Percentiles rank a stretch among this genome's conserved stretches.
Conservation (phyloP, 2,797 vertebrate species). For the Myotis findleyi region DNA sequence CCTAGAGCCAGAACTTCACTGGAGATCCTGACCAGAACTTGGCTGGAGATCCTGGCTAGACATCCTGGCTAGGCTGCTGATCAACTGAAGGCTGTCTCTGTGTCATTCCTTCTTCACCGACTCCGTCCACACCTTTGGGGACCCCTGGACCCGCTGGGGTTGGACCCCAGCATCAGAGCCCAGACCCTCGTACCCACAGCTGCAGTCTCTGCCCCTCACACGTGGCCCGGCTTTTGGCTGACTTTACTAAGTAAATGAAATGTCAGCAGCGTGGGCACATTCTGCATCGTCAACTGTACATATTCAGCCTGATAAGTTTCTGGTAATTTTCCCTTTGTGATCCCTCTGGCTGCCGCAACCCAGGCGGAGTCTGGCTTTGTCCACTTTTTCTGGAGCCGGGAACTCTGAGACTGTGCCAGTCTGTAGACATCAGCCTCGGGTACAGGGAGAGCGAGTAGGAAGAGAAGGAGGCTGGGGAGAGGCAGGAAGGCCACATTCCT, state of each 20-base stretch:
- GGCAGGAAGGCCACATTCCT: no score
- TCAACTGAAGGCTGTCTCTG: no score
- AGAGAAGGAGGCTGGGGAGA: background rate
- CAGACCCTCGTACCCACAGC: rapidly evolving
- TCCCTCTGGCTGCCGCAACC: background rate
- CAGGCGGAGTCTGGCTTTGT: background rate
- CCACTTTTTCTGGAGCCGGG: background rate
- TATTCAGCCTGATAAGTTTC: background rate
- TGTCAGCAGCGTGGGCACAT: background rate
- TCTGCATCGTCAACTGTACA: background rate
- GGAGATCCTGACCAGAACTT: no score
- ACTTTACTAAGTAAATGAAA: no score
- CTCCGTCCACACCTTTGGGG: no score
- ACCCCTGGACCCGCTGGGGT: no score
- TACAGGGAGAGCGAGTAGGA: background rate
- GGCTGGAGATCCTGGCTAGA: no score
- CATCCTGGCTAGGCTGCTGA: no score
- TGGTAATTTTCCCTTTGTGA: background rate
- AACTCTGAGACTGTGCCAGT: background rate
- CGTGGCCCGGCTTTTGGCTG: background rate
- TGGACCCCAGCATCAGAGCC: no score
- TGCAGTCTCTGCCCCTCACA: background rate
- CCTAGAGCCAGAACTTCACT: no score
- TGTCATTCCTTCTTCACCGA: no score
- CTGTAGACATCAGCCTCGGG: background rate